These are phyloP conservation scores for Heterochromis multidens DNA, from an alignment of 2,113 vertebrate genomes.

Conservation along the genomic window DNA sequence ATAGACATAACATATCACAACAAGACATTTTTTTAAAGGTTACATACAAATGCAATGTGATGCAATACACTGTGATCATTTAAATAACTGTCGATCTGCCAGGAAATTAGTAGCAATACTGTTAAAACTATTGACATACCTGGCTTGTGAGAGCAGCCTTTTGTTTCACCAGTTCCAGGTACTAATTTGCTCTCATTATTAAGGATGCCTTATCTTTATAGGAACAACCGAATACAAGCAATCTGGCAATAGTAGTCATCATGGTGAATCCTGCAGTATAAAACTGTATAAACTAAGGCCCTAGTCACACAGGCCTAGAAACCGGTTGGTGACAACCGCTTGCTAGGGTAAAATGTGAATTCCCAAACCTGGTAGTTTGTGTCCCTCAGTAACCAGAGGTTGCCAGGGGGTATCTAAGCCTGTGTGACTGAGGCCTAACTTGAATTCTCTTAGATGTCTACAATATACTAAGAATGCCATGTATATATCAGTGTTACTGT, in stretches of 20 bases:
- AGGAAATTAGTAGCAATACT: slow-evolving; percentile 42
- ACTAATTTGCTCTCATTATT: slow-evolving; percentile 44
- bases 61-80: not conserved
- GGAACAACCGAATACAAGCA: slow-evolving; percentile 46
- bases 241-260: not conserved
- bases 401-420: not conserved
- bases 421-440: not conserved
- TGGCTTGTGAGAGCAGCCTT: slow-evolving; percentile 40
- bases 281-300: not conserved
- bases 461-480: not conserved
- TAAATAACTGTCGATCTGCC: not conserved
- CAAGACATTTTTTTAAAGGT: not conserved
- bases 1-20: no score
- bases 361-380: no score
- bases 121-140: slow-evolving; percentile 39
- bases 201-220: slow-evolving; percentile 25
- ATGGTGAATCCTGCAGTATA: not conserved
- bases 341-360: not conserved
- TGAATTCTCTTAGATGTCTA: slow-evolving; percentile 20
- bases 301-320: not conserved
- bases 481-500: not conserved
- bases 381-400: not conserved
- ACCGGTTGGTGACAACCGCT: not conserved
- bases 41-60: not conserved
- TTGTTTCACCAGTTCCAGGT: slow-evolving; percentile 34